These are phyloP conservation scores for Narcine bancroftii DNA, from an alignment of 2,113 vertebrate genomes.

Conservation along the genomic window DNA sequence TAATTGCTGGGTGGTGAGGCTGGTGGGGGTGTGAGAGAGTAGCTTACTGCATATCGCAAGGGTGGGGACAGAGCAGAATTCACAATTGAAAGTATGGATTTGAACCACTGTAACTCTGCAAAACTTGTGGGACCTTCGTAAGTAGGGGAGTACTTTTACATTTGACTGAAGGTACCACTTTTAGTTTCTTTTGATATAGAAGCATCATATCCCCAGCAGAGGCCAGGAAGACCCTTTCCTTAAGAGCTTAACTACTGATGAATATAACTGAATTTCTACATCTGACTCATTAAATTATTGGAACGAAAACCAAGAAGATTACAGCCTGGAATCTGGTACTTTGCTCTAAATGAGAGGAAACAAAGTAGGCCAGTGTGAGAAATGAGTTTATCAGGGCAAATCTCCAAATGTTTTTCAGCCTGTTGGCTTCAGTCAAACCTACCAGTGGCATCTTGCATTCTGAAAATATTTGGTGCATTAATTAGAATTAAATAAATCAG, in stretches of 20 bases:
- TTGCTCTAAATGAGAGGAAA: not conserved
- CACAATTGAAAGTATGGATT: too few relatives aligned
- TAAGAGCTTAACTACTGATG: not conserved
- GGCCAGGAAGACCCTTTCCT: not conserved
- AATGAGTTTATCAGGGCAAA: not conserved
- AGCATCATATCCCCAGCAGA: not conserved
- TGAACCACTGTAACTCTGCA: too few relatives aligned
- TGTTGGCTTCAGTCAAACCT: not conserved
- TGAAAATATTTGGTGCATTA: not conserved
- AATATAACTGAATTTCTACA: not conserved
- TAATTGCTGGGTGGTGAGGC: too few relatives aligned
- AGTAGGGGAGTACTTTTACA: too few relatives aligned
- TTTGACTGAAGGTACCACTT: not conserved
- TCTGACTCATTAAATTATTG: not conserved
- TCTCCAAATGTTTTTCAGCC: not conserved
- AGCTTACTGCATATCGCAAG: too few relatives aligned
- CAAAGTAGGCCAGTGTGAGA: not conserved
- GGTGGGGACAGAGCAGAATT: too few relatives aligned
- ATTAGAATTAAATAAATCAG: conserved; percentile 9
- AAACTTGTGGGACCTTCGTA: too few relatives aligned
- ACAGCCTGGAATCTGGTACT: not conserved
- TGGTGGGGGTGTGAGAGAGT: too few relatives aligned
- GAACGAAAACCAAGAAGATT: not conserved
- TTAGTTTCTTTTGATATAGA: not conserved
- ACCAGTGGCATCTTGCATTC: not conserved